These are phyloP conservation scores for Miichthys miiuy DNA, from an alignment of 2,797 vertebrate genomes.

Conservation along the genomic window DNA sequence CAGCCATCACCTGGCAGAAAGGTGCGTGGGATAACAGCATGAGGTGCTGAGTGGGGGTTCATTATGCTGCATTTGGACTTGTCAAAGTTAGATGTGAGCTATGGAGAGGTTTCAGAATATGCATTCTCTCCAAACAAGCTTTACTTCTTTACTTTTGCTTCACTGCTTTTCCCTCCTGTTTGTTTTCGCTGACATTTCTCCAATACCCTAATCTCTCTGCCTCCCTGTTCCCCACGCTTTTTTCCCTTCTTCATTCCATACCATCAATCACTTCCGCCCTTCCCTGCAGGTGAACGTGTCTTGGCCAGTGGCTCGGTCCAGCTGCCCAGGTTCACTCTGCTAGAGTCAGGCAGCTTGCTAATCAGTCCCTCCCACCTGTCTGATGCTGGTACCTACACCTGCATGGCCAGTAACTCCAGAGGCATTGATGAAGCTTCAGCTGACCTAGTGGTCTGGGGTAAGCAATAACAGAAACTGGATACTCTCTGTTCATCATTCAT, in stretches of 20 bases:
- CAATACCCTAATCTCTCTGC: constrained; percentile 62
- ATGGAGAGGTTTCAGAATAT: constrained; percentile 39
- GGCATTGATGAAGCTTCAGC: constrained; percentile 94
- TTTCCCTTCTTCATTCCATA: constrained; percentile 15
- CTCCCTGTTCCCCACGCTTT: not conserved
- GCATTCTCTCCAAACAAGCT: constrained; percentile 44
- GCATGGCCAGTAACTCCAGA: constrained; percentile 96
- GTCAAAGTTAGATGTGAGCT: constrained; percentile 42
- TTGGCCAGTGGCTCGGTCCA: constrained; percentile 97
- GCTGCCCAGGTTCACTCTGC: constrained; percentile 94
- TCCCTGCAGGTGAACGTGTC: constrained; percentile 90
- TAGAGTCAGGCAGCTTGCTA: constrained; percentile 96
- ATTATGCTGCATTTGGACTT: constrained; percentile 52
- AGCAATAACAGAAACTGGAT: constrained; percentile 62
- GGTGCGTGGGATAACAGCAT: constrained; percentile 82
- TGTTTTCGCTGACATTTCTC: constrained; percentile 69
- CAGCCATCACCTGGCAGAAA: constrained; percentile 99
- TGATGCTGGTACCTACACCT: constrained; percentile 93
- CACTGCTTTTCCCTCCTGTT: constrained; percentile 41
- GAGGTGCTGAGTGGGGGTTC: constrained; percentile 18
- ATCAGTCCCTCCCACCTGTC: constrained; percentile 93
- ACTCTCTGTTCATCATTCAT: not conserved
- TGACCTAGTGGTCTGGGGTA: constrained; percentile 96
- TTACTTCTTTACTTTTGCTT: constrained; percentile 13
- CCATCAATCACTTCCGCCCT: constrained; percentile 62